A percentile compares a stretch with the other conserved stretches of the same genome.
Evolutionary conservation across 2,113 vertebrate genomes (phyloP).

Genomic region (Burhinus bistriatus): DNA sequence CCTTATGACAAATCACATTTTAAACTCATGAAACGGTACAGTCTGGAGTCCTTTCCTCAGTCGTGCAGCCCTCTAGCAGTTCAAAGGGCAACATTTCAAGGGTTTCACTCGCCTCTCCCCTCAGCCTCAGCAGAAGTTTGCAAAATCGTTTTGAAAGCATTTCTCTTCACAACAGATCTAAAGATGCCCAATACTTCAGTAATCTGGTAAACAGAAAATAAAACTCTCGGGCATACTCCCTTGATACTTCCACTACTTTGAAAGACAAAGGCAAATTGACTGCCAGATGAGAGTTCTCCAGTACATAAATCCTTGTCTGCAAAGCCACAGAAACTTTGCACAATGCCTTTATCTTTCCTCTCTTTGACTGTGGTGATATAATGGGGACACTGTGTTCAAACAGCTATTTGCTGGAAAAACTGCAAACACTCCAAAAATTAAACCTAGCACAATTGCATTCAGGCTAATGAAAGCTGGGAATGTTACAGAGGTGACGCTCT

Average conservation of each 20-base stretch:
- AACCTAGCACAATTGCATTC: conserved; percentile 70
- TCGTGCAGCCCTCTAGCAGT: neutral
- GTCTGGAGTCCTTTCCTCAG: neutral
- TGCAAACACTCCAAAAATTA: conserved; percentile 72
- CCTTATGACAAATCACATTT: neutral
- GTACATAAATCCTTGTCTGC: conserved; percentile 62
- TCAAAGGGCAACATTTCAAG: conserved; percentile 22
- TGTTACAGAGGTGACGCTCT: conserved; percentile 63
- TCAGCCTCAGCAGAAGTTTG: conserved; percentile 24
- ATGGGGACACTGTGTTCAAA: conserved; percentile 64
- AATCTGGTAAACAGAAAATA: conserved; percentile 62
- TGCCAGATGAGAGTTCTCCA: conserved; percentile 62
- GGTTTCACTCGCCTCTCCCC: conserved; percentile 7
- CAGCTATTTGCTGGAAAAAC: conserved; percentile 68
- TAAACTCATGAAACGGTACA: neutral
- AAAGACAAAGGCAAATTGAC: conserved; percentile 68
- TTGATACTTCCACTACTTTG: conserved; percentile 60
- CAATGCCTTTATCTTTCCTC: conserved; percentile 62
- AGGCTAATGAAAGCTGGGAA: conserved; percentile 60
- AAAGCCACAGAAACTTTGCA: conserved; percentile 67
- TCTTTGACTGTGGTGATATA: conserved; percentile 68
- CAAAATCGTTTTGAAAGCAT: conserved; percentile 50
- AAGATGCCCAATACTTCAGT: conserved; percentile 46
- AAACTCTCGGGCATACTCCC: conserved; percentile 36
- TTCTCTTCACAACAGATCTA: conserved; percentile 38